These are phyloP conservation scores for Alouatta palliata DNA, from an alignment of 2,113 vertebrate species.

Conservation along the genomic window DNA sequence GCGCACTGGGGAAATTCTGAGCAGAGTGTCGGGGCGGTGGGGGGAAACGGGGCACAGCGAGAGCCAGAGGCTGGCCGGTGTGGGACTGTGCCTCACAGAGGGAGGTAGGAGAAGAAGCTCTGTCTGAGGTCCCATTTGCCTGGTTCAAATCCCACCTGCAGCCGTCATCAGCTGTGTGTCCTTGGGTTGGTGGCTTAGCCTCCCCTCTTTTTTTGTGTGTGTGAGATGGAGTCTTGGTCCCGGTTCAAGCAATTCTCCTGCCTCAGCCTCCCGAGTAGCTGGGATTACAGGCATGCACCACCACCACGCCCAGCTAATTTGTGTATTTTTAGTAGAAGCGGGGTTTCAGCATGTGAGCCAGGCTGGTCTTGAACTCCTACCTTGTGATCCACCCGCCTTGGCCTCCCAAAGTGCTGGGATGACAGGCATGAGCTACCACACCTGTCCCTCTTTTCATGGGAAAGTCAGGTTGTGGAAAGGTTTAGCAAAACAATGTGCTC, in stretches of 20 bases:
- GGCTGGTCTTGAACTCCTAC: no score
- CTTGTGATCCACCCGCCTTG: no score
- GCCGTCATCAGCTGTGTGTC: not conserved
- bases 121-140: not conserved
- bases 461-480: not conserved
- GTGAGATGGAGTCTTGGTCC: no score
- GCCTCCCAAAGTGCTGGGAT: no score
- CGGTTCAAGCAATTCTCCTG: no score
- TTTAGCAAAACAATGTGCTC: not conserved
- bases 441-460: not conserved
- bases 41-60: rapidly evolving
- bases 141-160: not conserved
- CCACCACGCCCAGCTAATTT: no score
- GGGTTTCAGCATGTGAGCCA: no score
- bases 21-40: rapidly evolving
- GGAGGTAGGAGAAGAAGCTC: not conserved
- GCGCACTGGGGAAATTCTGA: rapidly evolving
- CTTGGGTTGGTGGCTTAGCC: not conserved
- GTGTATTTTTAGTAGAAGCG: no score
- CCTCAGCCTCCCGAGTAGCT: no score
- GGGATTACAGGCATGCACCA: no score
- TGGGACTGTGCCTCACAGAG: not conserved
- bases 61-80: not conserved
- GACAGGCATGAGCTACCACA: no score
- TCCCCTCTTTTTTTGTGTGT: not conserved